phyloP scores from a whole-genome alignment of 2,113 vertebrate species.

The Aphyosemion australe region DNA sequence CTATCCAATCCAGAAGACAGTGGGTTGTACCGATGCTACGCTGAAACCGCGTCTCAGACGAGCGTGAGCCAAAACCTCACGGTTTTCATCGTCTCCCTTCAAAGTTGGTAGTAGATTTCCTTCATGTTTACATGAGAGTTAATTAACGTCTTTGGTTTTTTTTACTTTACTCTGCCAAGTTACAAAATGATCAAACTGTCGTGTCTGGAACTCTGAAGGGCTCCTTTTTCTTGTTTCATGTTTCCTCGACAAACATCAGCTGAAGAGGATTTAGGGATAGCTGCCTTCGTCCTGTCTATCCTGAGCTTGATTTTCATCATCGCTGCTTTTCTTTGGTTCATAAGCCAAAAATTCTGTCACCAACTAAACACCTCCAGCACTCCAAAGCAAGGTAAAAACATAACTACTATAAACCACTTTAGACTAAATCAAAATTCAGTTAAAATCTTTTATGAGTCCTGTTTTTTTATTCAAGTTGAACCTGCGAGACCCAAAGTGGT shows the following conservation, averaged over 20 bases:
- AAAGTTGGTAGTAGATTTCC: constrained; percentile 31
- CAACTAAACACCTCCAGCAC: background rate
- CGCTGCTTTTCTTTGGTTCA: constrained; percentile 22
- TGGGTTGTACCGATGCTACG: constrained; percentile 42
- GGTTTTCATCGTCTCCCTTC: constrained; percentile 37
- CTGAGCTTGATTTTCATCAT: constrained; percentile 35
- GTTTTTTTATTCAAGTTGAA: constrained; percentile 2
- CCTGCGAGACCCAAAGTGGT: constrained; percentile 12
- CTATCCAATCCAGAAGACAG: constrained; percentile 53
- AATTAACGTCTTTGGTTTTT: too few species aligned
- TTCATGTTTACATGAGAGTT: too few species aligned
- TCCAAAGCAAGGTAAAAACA: constrained; percentile 39
- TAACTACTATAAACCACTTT: background rate
- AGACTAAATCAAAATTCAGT: background rate
- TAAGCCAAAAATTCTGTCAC: background rate
- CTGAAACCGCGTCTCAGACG: rapidly evolving
- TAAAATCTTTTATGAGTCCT: background rate
- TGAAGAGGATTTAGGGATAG: constrained; percentile 38
- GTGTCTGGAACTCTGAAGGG: background rate
- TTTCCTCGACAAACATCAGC: constrained; percentile 11
- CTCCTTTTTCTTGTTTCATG: background rate
- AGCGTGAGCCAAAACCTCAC: background rate
- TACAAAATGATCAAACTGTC: too few species aligned
- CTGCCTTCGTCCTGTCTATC: constrained; percentile 36
- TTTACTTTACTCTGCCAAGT: too few species aligned